phyloP scores from a whole-genome alignment of 2,888 invertebrate species.

The Eupithecia dodoneata region DNA sequence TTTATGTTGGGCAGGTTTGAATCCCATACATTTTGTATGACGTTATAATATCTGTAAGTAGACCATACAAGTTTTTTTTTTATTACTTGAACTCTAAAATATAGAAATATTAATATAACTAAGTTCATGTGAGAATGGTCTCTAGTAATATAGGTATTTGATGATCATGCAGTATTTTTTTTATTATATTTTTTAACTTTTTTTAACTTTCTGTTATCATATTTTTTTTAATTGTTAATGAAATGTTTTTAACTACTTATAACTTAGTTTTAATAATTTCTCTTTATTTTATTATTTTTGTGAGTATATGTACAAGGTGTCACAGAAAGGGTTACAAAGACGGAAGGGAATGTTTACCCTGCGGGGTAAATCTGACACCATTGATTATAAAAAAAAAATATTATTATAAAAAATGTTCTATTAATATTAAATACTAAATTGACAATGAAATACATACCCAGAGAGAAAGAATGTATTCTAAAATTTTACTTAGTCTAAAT shows the following conservation, averaged over 20 bases:
- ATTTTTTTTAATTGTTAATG: neutral
- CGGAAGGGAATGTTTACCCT: neutral
- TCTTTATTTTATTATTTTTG: neutral
- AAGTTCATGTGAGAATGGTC: neutral
- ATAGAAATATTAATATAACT: neutral
- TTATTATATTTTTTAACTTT: neutral
- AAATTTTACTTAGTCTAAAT: neutral
- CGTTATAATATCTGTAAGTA: neutral
- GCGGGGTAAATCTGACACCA: neutral
- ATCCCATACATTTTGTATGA: neutral
- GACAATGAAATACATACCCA: neutral
- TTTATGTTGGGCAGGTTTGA: neutral
- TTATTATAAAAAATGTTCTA: neutral
- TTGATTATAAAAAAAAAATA: neutral
- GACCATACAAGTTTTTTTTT: neutral
- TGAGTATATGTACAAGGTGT: neutral
- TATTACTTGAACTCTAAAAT: neutral
- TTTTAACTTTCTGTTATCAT: neutral
- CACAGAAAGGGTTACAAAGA: neutral
- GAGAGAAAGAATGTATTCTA: neutral
- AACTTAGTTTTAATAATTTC: neutral
- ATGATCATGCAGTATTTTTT: neutral
- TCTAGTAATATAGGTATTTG: neutral
- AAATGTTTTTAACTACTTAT: slow-evolving; percentile 3
- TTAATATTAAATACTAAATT: neutral